Evolutionary conservation across 2,888 invertebrate species (phyloP).

Genomic region (Icerya purchasi): DNA sequence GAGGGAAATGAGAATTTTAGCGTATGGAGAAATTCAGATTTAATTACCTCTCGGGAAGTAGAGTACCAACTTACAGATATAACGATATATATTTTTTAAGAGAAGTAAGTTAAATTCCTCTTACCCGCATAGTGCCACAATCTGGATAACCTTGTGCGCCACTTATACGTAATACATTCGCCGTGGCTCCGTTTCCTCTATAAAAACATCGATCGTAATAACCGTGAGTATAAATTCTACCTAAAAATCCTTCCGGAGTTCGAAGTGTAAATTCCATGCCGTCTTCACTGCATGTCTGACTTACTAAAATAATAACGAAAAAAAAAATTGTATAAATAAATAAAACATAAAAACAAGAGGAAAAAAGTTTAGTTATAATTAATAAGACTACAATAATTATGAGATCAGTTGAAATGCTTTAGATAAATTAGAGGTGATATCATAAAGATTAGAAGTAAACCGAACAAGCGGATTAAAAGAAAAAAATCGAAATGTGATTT

Average conservation of each 20-base stretch:
- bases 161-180: slow-evolving; percentile 61
- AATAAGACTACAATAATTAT: not conserved
- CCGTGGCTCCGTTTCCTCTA: slow-evolving; percentile 68
- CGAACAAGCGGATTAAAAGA: too few relatives aligned
- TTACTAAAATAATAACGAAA: slow-evolving; percentile 42
- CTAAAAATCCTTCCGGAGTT: slow-evolving; percentile 71
- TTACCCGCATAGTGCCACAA: slow-evolving; percentile 68
- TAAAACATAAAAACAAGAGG: too few relatives aligned
- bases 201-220: slow-evolving; percentile 80
- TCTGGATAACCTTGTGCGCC: slow-evolving; percentile 84
- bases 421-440: too few relatives aligned
- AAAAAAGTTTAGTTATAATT: too few relatives aligned
- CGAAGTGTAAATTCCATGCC: slow-evolving; percentile 82
- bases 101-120: too few relatives aligned
- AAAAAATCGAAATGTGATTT: too few relatives aligned
- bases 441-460: too few relatives aligned
- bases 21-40: too few relatives aligned
- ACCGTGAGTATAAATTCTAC: slow-evolving; percentile 76
- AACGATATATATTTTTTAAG: too few relatives aligned
- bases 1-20: too few relatives aligned
- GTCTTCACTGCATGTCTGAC: slow-evolving; percentile 77
- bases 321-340: not conserved
- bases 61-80: too few relatives aligned
- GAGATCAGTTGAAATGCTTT: not conserved
- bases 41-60: too few relatives aligned